Evolutionary conservation across 1,140 invertebrate species (phyloP), one percentile per base, ranked within the genome.

Genomic region (Diorhabda carinulata): DNA sequence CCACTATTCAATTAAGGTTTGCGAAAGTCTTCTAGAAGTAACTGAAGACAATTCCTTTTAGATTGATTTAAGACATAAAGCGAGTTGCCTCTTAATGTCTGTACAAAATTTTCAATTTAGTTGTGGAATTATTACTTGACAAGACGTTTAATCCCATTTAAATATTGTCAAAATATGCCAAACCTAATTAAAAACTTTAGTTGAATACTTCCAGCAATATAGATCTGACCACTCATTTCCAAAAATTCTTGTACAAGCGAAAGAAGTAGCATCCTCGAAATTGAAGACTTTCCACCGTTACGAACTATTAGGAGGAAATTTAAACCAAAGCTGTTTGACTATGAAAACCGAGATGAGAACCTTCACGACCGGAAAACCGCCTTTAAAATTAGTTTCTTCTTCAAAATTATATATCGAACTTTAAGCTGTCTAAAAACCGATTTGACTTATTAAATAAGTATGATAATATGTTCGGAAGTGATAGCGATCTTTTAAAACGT

Each of bases 131-230:
- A 25, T 25, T 1, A 25, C 1, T 25, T 25, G 25, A 25, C 25
- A 25, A 1, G 25, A 25, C 25, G 25, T 25, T 25, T 1, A 25
- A 25, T 25, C 25, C 25, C 25, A 25, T 25, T 25, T 25, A 25
- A 25, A 25, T 25, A 1, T 25, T 25, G 25, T 52, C 47, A 52
- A 5, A 52, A 2, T 52, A 52, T 52, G 47, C 47, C 47, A 52
- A 52, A 52, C 5, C 47, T 52, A 52, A 1, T 9, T 52, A 2
- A 5, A 52, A 52, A 52, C 25, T 2, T 2, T 52, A 52, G 47
- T 9, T 6, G 47, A 66, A 44, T 43, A 66, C 56, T 66, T 66
- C 56, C 64, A 66, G 56, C 56, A 66, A 58, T 66, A 66, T 66
- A 66, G 56, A 66, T 58, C 41, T 66, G 57, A 66, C 56, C 56